A percentile compares a stretch with the other conserved stretches of the same genome.
phyloP scores from a whole-genome alignment of 1,140 invertebrate genomes.

The Amphibalanus amphitrite region DNA sequence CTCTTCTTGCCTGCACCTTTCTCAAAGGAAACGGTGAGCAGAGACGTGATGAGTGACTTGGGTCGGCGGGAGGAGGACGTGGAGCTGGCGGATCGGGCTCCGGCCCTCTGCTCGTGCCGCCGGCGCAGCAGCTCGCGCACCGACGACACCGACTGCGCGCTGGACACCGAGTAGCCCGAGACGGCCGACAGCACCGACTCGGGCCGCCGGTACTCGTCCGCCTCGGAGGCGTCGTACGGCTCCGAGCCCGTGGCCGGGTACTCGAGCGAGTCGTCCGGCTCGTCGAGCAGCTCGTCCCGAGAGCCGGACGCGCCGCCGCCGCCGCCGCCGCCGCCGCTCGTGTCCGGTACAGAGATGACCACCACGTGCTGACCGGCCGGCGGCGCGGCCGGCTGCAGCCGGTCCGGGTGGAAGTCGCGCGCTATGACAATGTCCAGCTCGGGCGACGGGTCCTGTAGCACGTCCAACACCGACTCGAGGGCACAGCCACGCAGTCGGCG shows the following conservation, averaged over 20 bases:
- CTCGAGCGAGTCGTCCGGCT: not conserved
- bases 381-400: conserved; percentile 7
- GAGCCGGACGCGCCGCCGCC: not conserved
- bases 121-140: not conserved
- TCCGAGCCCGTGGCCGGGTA: not conserved
- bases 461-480: conserved; percentile 53
- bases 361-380: not conserved
- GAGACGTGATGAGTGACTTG: conserved; percentile 19
- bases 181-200: not conserved
- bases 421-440: conserved; percentile 55
- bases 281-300: not conserved
- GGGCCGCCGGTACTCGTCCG: not conserved
- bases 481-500: conserved; percentile 53
- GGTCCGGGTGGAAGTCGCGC: conserved; percentile 19
- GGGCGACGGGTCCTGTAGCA: conserved; percentile 39
- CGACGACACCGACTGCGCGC: not conserved
- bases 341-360: not conserved
- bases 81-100: not conserved
- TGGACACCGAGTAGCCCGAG: not conserved
- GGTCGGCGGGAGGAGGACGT: conserved; percentile 24
- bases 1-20: conserved; percentile 70
- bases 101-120: not conserved
- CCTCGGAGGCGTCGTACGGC: not conserved
- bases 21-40: conserved; percentile 36
- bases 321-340: no score